Evolutionary conservation across 2,113 vertebrate genomes (phyloP).

Genomic region (Otus sunia): DNA sequence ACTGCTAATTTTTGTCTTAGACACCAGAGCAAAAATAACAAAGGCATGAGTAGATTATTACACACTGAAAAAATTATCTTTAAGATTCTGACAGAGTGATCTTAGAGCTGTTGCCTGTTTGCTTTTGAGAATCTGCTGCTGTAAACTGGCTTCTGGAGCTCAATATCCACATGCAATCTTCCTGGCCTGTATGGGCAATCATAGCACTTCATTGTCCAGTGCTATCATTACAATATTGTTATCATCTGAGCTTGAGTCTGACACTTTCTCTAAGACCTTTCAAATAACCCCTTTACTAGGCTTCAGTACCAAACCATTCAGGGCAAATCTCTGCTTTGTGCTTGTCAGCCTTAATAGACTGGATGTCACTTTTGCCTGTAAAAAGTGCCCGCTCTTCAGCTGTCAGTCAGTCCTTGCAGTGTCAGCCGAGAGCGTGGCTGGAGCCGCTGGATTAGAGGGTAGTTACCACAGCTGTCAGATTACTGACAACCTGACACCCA

Average conservation of each 20-base stretch:
- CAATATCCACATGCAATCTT: slow-evolving; percentile 81
- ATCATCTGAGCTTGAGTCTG: slow-evolving; percentile 98
- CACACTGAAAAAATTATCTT: neutral
- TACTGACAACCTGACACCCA: slow-evolving; percentile 99
- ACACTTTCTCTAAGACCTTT: slow-evolving; percentile 97
- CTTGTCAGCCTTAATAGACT: slow-evolving; percentile 99
- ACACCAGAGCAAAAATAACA: neutral
- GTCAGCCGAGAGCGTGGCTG: slow-evolving; percentile 97
- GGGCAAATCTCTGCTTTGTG: slow-evolving; percentile 99
- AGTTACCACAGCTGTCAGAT: slow-evolving; percentile 99
- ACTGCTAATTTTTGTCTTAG: neutral
- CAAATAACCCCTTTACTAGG: slow-evolving; percentile 95
- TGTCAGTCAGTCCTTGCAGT: slow-evolving; percentile 97
- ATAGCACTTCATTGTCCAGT: slow-evolving; percentile 96
- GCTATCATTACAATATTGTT: slow-evolving; percentile 99
- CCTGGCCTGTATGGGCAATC: slow-evolving; percentile 86
- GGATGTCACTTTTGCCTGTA: slow-evolving; percentile 98
- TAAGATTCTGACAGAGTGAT: neutral
- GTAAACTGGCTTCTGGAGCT: slow-evolving; percentile 76
- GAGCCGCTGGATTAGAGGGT: slow-evolving; percentile 99
- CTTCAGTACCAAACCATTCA: slow-evolving; percentile 94
- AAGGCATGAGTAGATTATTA: neutral
- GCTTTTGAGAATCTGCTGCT: slow-evolving; percentile 74
- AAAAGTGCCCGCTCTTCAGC: slow-evolving; percentile 97
- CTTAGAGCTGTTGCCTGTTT: neutral